Base-by-base conservation (phyloP, 2,888 invertebrate genomes). In the Iphiclides podalirius region DNA sequence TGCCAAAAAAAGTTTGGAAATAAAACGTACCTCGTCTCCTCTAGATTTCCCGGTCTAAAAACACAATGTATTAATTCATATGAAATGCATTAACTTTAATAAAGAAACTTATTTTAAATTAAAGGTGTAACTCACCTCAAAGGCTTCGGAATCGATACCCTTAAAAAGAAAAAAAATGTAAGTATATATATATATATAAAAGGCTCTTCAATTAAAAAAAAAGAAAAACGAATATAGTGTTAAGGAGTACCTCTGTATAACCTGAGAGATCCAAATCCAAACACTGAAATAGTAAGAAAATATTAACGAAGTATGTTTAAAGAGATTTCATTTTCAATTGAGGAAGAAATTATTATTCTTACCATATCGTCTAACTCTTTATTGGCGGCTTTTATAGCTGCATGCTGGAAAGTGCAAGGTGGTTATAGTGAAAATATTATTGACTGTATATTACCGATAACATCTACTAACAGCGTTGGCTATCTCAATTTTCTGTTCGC, bases 341-440 rank as follows among this genome's bases (percentile, higher is more conserved):
- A n/a, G n/a, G n/a, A n/a, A n/a, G n/a, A n/a, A n/a, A n/a, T n/a
- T n/a, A n/a, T n/a, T n/a, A n/a, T 38, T 49, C 69, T 72, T 61
- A 86, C 87, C 72, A 85, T 52, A 1, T 83, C 87, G 55, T 86
- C 77, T 1, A 88, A 67, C 50, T 86, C 81, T 58, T 77, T 84
- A 55, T 83, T 83, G 0, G 86, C 87, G 14, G 75, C 79, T 65
- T 70, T 83, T 57, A 88, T 87, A 17, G 78, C 70, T 39, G 82
- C 79, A 54, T 87, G 86, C 88, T 87, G 70, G 26, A 31, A 31
- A 31, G 8, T 6, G 7, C 28, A 28, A 28, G 3, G n/a, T n/a
- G n/a, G n/a, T n/a, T n/a, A n/a, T n/a, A n/a, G n/a, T n/a, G n/a
- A n/a, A n/a, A n/a, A n/a, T n/a, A n/a, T n/a, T n/a, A n/a, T n/a